Base-by-base conservation (phyloP, 2,797 vertebrate genomes). In the Pipistrellus pygmaeus region DNA sequence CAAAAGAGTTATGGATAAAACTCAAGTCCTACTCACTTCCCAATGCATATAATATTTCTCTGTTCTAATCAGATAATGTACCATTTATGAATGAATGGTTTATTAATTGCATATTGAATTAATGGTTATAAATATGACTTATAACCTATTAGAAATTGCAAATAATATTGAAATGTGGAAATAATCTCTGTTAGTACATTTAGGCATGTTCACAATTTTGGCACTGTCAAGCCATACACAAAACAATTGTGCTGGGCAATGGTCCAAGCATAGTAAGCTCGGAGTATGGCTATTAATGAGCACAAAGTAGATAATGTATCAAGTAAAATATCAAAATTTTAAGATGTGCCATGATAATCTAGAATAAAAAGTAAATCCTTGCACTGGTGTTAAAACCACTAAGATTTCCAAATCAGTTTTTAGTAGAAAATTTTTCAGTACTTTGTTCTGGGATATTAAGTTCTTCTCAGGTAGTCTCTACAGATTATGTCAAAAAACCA, bases 111-210 rank as follows among this genome's bases (percentile, higher is more conserved):
- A 78, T 92, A 55, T 48, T 95, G 6, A 91, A 85, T 86, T 86
- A 86, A 75, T 80, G 17, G 53, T 51, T 92, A 72, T 8, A 81
- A 91, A 71, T 87, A 66, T 38, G 1, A 75, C 48, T 88, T 85
- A 73, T 72, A 62, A 89, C 72, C 20, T 91, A 85, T 68, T 80
- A 88, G 53, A 96, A 89, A 15, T 57, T 86, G 25, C 38, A 95
- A 94, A 86, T 68, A 84, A 71, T 21, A 64, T 11, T 84, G 53
- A 68, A 89, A 77, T 90, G 30, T 41, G 60, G 44, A 82, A 85
- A 21, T 38, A 72, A 90, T 77, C 38, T 87, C 41, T 85, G 38
- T 57, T 90, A 90, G 46, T 77, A 81, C 44, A 71, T 57, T 90
- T 85, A 80, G 85, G 48, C 38, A 86, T 35, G 57, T 15, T 12